Conservation (phyloP, 2,888 invertebrate genomes). For the Stegophylla sp. region DNA sequence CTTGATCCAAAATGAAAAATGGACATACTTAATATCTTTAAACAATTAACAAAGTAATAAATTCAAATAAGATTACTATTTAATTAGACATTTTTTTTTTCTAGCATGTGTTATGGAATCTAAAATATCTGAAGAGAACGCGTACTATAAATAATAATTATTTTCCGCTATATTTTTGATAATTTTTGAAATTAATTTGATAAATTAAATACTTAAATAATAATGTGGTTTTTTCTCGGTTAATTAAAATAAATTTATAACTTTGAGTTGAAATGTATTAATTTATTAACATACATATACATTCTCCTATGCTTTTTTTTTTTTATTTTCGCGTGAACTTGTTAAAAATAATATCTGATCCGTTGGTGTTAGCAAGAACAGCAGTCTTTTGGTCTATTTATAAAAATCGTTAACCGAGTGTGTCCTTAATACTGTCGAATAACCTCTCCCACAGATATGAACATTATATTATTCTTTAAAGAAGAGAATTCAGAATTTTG, state of each 20-base stretch:
- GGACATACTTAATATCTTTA: too few relatives aligned
- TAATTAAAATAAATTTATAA: conserved; percentile 43
- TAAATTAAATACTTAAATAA: neutral
- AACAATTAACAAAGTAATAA: too few relatives aligned
- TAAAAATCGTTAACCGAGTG: conserved; percentile 10
- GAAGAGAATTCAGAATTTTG: neutral
- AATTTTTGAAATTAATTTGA: conserved; percentile 9
- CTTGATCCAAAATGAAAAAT: too few relatives aligned
- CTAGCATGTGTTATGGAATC: too few relatives aligned
- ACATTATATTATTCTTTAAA: neutral
- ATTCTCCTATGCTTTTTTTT: conserved; percentile 9
- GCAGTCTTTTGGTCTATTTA: conserved; percentile 34
- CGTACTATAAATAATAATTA: too few relatives aligned
- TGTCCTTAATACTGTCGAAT: neutral
- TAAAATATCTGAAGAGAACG: too few relatives aligned
- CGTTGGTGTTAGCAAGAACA: conserved; percentile 2
- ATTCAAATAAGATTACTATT: too few relatives aligned
- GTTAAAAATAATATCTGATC: conserved; percentile 49
- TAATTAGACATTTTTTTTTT: too few relatives aligned
- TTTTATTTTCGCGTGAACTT: conserved; percentile 38
- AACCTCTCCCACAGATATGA: neutral
- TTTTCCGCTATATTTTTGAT: neutral
- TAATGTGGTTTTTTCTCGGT: neutral
- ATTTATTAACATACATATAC: neutral
- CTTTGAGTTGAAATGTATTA: conserved; percentile 22